phyloP scores from a whole-genome alignment of 2,888 invertebrate genomes.

The Prosapia bicincta region DNA sequence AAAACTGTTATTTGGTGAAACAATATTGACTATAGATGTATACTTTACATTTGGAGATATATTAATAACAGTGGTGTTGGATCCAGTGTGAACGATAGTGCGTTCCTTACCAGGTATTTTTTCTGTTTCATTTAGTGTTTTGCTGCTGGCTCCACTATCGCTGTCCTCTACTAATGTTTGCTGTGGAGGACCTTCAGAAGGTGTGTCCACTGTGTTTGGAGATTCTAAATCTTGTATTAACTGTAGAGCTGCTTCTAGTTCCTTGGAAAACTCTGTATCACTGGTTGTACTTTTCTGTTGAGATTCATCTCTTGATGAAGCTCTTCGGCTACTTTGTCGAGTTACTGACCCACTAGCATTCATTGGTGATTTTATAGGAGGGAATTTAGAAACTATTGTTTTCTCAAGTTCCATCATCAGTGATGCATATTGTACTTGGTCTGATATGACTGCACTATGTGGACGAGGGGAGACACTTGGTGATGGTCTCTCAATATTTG shows the following conservation, averaged over 20 bases:
- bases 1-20: slow-evolving; percentile 8
- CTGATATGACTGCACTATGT: slow-evolving; percentile 39
- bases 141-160: slow-evolving; percentile 8
- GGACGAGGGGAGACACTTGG: slow-evolving; percentile 39
- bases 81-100: slow-evolving; percentile 17
- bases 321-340: slow-evolving; percentile 19
- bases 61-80: slow-evolving; percentile 18
- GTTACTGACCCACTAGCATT: slow-evolving; percentile 46
- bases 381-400: slow-evolving; percentile 43
- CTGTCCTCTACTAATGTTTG: not conserved
- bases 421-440: slow-evolving; percentile 51
- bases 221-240: slow-evolving; percentile 52
- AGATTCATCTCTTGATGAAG: slow-evolving; percentile 15
- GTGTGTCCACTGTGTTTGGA: slow-evolving; percentile 46
- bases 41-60: slow-evolving; percentile 14
- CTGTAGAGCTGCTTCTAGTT: slow-evolving; percentile 51
- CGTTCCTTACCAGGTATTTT: slow-evolving; percentile 43
- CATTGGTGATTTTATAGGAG: slow-evolving; percentile 34
- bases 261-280: slow-evolving; percentile 46
- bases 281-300: slow-evolving; percentile 34
- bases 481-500: slow-evolving; percentile 30
- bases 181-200: slow-evolving; percentile 8
- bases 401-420: slow-evolving; percentile 51
- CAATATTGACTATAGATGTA: slow-evolving; percentile 18
- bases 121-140: slow-evolving; percentile 8